These are phyloP conservation scores for Acronicta aceris DNA, from an alignment of 2,888 invertebrate species.

Conservation along the genomic window DNA sequence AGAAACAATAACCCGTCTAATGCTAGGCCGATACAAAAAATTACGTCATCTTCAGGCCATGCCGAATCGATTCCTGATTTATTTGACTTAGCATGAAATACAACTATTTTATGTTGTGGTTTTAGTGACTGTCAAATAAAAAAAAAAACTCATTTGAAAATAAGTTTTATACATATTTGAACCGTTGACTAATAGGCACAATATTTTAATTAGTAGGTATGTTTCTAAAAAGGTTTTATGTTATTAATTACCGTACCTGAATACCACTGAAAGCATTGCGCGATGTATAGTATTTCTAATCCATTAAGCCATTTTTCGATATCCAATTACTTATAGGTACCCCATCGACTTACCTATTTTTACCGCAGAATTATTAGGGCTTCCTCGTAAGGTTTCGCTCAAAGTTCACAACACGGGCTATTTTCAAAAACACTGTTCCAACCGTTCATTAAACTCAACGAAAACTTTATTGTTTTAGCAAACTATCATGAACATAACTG, in stretches of 20 bases:
- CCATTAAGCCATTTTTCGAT: conserved; percentile 53
- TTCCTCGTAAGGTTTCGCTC: conserved; percentile 72
- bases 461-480: conserved; percentile 39
- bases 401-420: conserved; percentile 60
- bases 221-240: background rate
- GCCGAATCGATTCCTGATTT: conserved; percentile 78
- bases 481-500: conserved; percentile 20
- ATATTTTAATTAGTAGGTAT: background rate
- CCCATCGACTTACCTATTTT: conserved; percentile 73
- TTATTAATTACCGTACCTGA: conserved; percentile 7
- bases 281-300: conserved; percentile 46
- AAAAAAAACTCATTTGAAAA: conserved; percentile 5
- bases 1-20: conserved; percentile 64
- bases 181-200: background rate
- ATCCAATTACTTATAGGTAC: conserved; percentile 72
- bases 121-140: conserved; percentile 3
- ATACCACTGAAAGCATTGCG: conserved; percentile 35
- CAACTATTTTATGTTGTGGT: conserved; percentile 22
- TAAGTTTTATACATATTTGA: background rate
- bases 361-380: conserved; percentile 62
- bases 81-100: conserved; percentile 60
- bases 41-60: conserved; percentile 77
- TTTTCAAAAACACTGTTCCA: conserved; percentile 58
- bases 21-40: conserved; percentile 51
- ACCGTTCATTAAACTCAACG: conserved; percentile 33